phyloP scores from a whole-genome alignment of 92 coral and sea anemone genomes.

The Porites evermanni region DNA sequence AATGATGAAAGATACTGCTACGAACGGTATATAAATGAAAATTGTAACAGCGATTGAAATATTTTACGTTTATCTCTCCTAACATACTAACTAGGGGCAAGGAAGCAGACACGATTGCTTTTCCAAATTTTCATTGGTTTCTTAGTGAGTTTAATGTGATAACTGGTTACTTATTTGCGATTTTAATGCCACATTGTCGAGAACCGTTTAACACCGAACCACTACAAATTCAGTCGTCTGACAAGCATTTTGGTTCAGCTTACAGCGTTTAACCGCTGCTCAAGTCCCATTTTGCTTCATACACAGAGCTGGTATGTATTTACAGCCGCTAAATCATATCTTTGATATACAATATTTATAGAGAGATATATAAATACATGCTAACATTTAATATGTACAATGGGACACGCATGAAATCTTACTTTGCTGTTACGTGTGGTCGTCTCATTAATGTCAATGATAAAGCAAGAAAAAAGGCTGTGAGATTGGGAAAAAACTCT shows the following conservation, averaged over 20 bases:
- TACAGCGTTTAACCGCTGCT: background rate
- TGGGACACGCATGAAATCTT: background rate
- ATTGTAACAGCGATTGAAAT: constrained; percentile 1
- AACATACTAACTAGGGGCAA: background rate
- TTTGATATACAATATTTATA: constrained; percentile 51
- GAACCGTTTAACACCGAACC: background rate
- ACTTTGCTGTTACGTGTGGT: background rate
- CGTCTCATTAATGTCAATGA: background rate
- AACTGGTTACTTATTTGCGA: background rate
- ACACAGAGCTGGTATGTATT: constrained; percentile 16
- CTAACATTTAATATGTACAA: constrained; percentile 37
- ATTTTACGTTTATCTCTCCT: background rate
- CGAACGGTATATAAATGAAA: constrained; percentile 5
- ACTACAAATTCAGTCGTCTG: background rate
- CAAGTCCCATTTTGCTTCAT: constrained; percentile 6
- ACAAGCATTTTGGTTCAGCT: background rate
- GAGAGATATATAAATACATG: constrained; percentile 44
- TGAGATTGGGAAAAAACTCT: background rate
- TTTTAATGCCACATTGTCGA: background rate
- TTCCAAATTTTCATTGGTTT: background rate
- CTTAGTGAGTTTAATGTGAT: constrained; percentile 3
- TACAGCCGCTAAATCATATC: constrained; percentile 51
- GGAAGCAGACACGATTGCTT: background rate
- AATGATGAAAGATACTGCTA: background rate
- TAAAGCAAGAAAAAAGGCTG: background rate